These are phyloP conservation scores for Diglossa cyanea DNA, from an alignment of 2,797 vertebrate genomes.

Conservation along the genomic window DNA sequence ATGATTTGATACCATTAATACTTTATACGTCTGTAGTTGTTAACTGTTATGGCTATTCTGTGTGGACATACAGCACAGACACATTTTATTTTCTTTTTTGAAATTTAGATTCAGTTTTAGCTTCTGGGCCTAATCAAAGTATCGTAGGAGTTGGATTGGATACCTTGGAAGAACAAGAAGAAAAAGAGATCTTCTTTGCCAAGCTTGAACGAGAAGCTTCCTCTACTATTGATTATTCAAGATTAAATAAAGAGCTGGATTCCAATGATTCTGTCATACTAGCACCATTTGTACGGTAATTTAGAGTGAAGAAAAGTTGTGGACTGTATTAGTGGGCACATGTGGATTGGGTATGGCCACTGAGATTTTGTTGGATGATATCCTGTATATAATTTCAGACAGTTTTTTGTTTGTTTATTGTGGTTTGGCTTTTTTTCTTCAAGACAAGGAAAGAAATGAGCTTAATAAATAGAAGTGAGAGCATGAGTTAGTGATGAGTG, in stretches of 20 bases:
- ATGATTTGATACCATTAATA: background rate
- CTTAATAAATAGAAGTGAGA: background rate
- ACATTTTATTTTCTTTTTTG: background rate
- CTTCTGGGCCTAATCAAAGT: conserved; percentile 68
- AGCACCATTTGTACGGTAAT: conserved; percentile 72
- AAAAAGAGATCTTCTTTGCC: conserved; percentile 87
- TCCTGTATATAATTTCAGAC: background rate
- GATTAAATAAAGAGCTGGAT: conserved; percentile 86
- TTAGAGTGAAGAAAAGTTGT: background rate
- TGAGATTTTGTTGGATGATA: background rate
- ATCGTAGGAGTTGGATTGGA: conserved; percentile 76
- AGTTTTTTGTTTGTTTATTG: background rate
- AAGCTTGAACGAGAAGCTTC: conserved; percentile 82
- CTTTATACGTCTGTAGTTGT: background rate
- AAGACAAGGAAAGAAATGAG: background rate
- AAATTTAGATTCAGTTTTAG: conserved; percentile 70
- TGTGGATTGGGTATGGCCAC: background rate
- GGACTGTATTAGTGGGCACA: background rate
- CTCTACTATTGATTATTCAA: conserved; percentile 85
- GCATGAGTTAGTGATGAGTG: background rate
- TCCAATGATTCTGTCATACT: conserved; percentile 73
- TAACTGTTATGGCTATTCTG: background rate
- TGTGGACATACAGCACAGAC: background rate
- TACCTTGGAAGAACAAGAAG: conserved; percentile 88
- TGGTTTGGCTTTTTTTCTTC: background rate